Evolutionary conservation across 2,113 vertebrate genomes (phyloP).

Genomic region (Paradisaea rubra): DNA sequence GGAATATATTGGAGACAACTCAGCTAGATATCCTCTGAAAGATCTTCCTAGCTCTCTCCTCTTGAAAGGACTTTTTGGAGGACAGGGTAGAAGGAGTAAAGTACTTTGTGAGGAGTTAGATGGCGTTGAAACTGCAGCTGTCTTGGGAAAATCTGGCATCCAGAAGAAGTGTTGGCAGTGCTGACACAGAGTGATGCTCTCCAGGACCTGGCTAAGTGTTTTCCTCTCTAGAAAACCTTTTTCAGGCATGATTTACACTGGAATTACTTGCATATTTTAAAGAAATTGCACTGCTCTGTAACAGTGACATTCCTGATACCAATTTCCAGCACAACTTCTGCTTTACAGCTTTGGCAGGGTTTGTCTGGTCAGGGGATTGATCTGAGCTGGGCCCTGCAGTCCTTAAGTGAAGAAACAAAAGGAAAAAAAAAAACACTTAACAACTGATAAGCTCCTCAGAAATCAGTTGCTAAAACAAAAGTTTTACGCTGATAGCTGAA

Average conservation of each 20-base stretch:
- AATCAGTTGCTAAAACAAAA: not conserved
- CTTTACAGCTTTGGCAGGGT: not conserved
- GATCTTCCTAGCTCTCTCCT: not conserved
- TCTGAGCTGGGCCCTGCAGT: not conserved
- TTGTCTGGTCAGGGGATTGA: not conserved
- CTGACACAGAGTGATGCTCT: not conserved
- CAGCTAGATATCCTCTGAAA: not conserved
- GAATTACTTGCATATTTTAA: not conserved
- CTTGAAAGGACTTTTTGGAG: not conserved
- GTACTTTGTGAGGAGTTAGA: not conserved
- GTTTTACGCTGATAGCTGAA: not conserved
- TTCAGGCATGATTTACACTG: not conserved
- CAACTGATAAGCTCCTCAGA: not conserved
- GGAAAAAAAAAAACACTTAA: not conserved
- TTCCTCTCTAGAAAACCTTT: not conserved
- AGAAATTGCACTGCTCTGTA: not conserved
- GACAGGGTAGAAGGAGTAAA: not conserved
- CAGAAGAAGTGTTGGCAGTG: not conserved
- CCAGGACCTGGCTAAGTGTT: not conserved
- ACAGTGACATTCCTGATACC: fast-evolving
- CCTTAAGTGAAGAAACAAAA: not conserved
- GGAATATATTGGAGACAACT: not conserved
- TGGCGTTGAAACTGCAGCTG: not conserved
- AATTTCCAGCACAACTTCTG: not conserved
- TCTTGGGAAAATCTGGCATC: not conserved